Evolutionary conservation across 1,140 invertebrate genomes (phyloP).

Genomic region (Halesus radiatus): DNA sequence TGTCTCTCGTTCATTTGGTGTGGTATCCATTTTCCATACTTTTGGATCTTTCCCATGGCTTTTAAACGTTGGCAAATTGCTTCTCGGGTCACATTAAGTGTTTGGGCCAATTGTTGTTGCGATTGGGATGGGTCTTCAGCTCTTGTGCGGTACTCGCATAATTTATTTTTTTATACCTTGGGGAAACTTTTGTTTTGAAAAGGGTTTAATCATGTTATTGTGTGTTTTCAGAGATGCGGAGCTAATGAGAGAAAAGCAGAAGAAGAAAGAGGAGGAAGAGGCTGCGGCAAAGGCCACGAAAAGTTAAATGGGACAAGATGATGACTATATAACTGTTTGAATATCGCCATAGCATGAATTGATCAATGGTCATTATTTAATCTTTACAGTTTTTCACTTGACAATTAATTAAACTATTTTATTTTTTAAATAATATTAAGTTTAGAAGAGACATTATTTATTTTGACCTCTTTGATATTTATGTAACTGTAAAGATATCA

Average conservation of each 20-base stretch:
- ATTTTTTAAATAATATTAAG: constrained; percentile 23
- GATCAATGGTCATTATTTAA: constrained; percentile 34
- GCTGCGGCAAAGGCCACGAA: constrained; percentile 68
- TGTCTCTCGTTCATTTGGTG: no score
- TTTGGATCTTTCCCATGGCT: no score
- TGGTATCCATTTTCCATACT: no score
- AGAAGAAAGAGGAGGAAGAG: constrained; percentile 73
- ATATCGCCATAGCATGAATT: constrained; percentile 27
- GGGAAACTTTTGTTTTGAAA: no score
- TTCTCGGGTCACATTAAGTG: no score
- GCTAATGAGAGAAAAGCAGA: constrained; percentile 85
- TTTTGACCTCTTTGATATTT: constrained; percentile 39
- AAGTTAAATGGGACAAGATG: constrained; percentile 60
- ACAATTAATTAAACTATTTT: constrained; percentile 26
- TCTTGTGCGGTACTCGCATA: no score
- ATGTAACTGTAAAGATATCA: constrained; percentile 48
- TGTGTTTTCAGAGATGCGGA: constrained; percentile 81
- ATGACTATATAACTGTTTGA: not conserved
- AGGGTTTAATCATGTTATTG: no score
- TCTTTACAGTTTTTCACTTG: constrained; percentile 38
- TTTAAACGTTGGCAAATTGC: no score
- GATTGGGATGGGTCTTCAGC: no score
- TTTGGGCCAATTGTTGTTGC: no score
- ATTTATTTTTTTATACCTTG: no score
- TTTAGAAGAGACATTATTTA: constrained; percentile 32